Percentiles rank a stretch among this genome's conserved stretches.
These are phyloP conservation scores for Connochaetes taurinus DNA, from an alignment of 2,113 vertebrate genomes.

Conservation along the genomic window DNA sequence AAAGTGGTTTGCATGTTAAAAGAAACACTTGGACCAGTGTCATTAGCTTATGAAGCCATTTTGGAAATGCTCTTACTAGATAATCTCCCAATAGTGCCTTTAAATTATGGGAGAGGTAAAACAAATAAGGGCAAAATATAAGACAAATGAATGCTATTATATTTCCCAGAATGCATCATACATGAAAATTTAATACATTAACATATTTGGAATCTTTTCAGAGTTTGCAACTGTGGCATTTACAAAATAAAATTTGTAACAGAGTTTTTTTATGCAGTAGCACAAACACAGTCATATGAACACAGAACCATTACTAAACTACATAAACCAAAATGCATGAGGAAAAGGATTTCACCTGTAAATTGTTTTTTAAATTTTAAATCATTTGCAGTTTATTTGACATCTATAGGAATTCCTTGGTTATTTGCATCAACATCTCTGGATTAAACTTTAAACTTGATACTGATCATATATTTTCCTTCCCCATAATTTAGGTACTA, in stretches of 20 bases:
- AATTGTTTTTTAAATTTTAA: not conserved
- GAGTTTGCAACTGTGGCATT: not conserved
- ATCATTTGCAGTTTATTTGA: not conserved
- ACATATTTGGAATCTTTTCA: not conserved
- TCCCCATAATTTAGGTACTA: not conserved
- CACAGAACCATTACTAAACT: not conserved
- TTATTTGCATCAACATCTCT: not conserved
- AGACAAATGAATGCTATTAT: not conserved
- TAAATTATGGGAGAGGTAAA: not conserved
- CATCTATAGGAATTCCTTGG: not conserved
- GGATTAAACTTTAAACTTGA: not conserved
- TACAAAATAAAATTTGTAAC: not conserved
- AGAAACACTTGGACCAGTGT: not conserved
- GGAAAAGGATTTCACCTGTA: not conserved
- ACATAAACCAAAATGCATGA: not conserved
- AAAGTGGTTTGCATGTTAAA: not conserved
- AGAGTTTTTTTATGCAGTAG: not conserved
- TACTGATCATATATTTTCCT: not conserved
- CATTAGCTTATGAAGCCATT: not conserved
- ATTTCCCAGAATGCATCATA: not conserved
- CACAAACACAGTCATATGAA: not conserved
- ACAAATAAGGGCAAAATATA: not conserved
- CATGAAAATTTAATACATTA: slow-evolving; percentile 10
- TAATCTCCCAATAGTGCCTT: not conserved
- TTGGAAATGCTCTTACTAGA: not conserved